These are phyloP conservation scores for Miltochrista miniata DNA, from an alignment of 2,888 invertebrate species.

Conservation along the genomic window DNA sequence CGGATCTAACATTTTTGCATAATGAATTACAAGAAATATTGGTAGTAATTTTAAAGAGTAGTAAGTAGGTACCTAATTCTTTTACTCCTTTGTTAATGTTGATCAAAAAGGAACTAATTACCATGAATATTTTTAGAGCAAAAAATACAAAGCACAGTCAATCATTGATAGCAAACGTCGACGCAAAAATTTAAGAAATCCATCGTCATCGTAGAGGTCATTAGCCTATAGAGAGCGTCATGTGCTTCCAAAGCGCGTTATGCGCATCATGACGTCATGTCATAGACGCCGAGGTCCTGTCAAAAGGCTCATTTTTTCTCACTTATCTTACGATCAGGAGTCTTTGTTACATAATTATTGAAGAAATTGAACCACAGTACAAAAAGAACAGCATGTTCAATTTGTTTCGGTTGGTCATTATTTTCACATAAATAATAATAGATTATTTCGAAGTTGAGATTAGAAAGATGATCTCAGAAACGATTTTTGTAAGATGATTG, in stretches of 20 bases:
- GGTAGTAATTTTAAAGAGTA: no score
- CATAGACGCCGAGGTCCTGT: conserved; percentile 48
- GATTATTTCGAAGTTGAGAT: conserved; percentile 2
- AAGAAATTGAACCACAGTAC: conserved; percentile 38
- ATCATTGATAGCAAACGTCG: background rate
- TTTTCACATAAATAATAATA: background rate
- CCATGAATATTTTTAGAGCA: background rate
- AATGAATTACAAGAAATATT: no score
- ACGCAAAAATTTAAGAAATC: conserved; percentile 6
- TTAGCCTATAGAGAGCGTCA: conserved; percentile 2
- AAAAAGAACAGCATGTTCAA: conserved; percentile 8
- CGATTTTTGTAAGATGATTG: conserved; percentile 5
- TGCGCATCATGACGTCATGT: conserved; percentile 47
- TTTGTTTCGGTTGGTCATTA: background rate
- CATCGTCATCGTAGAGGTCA: conserved; percentile 6
- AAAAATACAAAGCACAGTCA: conserved; percentile 1
- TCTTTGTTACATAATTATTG: conserved; percentile 61
- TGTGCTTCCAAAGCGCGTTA: conserved; percentile 21
- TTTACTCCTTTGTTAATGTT: background rate
- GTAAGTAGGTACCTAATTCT: background rate
- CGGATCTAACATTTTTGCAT: no score
- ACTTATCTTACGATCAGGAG: conserved; percentile 54
- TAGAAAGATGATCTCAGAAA: conserved; percentile 2
- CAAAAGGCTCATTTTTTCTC: conserved; percentile 54
- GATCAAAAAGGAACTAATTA: background rate